Conservation (phyloP, 2,797 vertebrate genomes). For the Morus bassanus region DNA sequence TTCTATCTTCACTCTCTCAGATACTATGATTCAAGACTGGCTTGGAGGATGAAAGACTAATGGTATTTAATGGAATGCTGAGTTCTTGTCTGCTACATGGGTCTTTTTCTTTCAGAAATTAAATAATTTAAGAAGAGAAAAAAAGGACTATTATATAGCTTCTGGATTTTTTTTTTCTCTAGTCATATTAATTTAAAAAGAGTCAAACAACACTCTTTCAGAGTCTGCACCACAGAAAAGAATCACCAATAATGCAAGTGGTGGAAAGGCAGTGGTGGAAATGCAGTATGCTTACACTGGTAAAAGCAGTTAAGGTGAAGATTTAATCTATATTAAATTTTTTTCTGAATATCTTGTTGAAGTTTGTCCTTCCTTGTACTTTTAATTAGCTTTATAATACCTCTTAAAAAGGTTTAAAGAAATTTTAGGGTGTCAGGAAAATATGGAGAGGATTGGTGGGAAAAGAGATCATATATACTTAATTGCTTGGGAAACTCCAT, state of each 20-base stretch:
- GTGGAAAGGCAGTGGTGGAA: background rate
- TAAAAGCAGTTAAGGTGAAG: background rate
- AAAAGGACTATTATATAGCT: background rate
- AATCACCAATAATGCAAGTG: background rate
- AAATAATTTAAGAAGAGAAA: slow-evolving; percentile 38
- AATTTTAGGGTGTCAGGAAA: background rate
- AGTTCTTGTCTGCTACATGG: slow-evolving; percentile 12
- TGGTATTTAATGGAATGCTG: slow-evolving; percentile 25
- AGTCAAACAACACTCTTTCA: background rate
- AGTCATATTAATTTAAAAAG: background rate
- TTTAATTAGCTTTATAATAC: background rate
- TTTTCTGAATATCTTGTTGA: background rate
- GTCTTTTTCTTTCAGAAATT: slow-evolving; percentile 45
- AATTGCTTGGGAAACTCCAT: background rate
- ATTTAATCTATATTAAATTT: background rate
- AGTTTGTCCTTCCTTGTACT: background rate
- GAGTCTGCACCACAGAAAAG: background rate
- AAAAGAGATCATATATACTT: background rate
- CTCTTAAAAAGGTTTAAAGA: background rate
- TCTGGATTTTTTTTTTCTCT: background rate
- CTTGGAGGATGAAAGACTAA: background rate
- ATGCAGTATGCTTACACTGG: background rate
- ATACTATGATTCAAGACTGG: background rate
- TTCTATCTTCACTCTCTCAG: background rate
- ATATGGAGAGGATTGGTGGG: background rate